Base-by-base conservation (phyloP, 2,113 vertebrate genomes). In the Prunella himalayana region DNA sequence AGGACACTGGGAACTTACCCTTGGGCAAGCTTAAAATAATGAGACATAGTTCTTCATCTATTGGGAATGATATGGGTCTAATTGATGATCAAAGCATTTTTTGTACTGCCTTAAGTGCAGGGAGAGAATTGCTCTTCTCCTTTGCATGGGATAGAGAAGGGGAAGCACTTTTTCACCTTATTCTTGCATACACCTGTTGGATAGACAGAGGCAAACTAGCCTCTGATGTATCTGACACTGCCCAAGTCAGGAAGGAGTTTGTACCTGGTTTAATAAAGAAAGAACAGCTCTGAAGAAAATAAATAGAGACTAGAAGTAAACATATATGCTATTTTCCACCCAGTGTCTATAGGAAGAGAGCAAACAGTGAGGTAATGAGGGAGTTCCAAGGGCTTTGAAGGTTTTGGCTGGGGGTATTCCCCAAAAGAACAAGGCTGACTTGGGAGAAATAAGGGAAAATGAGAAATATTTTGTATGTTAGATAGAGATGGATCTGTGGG, bases 1-100 rank as follows among this genome's bases (percentile, higher is more conserved):
- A 94, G 90, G 93, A 95, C 93, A 90, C 49, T 56, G 44, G 86
- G 69, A 95, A 87, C 91, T 92, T 97, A 89, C 83, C 94, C 86
- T 88, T 86, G 86, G 93, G 89, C 77, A 82, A 76, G 49, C 69
- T 94, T 86, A 80, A 79, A 83, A 94, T 92, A 92, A 94, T 91
- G 72, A 93, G 92, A 69, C 69, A 78, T 73, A 83, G 94, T 88
- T 96, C 83, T 96, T 94, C 86, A 86, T 95, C 82, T 95, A 13
- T 90, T 91, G 82, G 82, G 82, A 97, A 73, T 84, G 56, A 88
- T 96, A 88, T 65, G 82, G 77, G 80, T 78, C 86, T 97, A 96
- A 96, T 84, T 93, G 96, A 90, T 94, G 94, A 96, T 90, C 96
- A 96, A 91, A 96, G 86, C 0, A 0, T 63, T 92, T 91, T 88